A percentile compares a stretch with the other conserved stretches of the same genome.
Conservation (phyloP, 2,113 vertebrate species). For the Rhabdomys dilectus region DNA sequence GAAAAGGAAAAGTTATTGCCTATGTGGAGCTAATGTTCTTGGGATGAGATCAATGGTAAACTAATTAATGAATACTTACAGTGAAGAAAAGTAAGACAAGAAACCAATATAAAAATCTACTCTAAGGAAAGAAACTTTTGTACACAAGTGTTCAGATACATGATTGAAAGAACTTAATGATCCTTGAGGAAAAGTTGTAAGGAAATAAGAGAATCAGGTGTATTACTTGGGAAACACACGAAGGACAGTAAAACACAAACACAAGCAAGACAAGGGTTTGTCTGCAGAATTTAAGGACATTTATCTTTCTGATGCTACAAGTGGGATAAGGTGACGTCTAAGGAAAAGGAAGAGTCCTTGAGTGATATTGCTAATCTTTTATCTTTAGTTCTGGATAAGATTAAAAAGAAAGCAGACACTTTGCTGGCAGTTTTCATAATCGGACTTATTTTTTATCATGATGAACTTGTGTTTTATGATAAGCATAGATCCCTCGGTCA, state of each 20-base stretch:
- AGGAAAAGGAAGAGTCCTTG: neutral
- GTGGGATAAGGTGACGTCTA: neutral
- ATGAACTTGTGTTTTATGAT: neutral
- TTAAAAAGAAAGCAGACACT: too few species aligned
- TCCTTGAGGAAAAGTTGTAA: neutral
- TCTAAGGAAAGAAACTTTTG: neutral
- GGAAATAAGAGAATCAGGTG: neutral
- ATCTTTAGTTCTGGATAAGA: neutral
- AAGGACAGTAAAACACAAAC: too few species aligned
- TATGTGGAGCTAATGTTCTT: neutral
- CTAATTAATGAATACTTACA: neutral
- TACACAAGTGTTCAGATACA: neutral
- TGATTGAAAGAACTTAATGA: neutral
- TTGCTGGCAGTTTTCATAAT: neutral
- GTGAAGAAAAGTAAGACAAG: neutral
- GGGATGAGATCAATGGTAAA: neutral
- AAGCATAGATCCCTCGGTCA: neutral
- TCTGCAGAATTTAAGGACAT: neutral
- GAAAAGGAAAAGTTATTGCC: neutral
- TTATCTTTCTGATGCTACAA: neutral
- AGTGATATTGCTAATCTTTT: neutral
- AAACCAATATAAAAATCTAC: neutral
- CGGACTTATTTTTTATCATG: neutral
- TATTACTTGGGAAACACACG: neutral
- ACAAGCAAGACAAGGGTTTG: neutral